Evolutionary conservation across 2,797 vertebrate species (phyloP).

Genomic region (Helarctos malayanus): DNA sequence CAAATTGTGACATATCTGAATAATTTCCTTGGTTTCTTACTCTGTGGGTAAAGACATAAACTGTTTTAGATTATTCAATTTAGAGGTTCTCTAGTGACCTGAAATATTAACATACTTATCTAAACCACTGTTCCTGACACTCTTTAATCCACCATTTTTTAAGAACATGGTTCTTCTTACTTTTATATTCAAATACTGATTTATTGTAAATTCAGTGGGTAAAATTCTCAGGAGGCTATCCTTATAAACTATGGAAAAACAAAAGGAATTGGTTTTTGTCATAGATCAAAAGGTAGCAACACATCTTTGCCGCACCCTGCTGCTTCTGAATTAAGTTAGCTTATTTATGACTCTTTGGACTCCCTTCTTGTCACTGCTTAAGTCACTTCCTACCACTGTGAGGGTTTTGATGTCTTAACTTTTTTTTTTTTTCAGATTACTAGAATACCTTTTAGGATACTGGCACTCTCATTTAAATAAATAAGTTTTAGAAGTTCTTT

Average conservation of each 20-base stretch:
- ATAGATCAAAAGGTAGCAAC: constrained; percentile 55
- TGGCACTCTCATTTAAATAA: background rate
- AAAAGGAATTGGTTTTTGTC: constrained; percentile 56
- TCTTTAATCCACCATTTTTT: constrained; percentile 46
- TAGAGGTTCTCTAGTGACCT: constrained; percentile 37
- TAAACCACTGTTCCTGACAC: constrained; percentile 15
- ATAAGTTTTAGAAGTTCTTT: constrained; percentile 26
- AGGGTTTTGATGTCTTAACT: constrained; percentile 52
- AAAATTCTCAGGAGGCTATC: constrained; percentile 14
- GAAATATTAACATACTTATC: constrained; percentile 34
- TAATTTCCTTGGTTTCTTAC: constrained; percentile 47
- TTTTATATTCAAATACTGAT: constrained; percentile 66
- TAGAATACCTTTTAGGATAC: background rate
- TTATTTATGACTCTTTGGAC: constrained; percentile 58
- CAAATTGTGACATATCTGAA: constrained; percentile 32
- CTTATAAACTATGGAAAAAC: background rate
- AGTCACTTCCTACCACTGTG: constrained; percentile 46
- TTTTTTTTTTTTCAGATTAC: background rate
- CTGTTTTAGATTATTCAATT: constrained; percentile 43
- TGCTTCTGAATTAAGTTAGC: constrained; percentile 64
- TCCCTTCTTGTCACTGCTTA: constrained; percentile 51
- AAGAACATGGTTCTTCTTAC: constrained; percentile 22
- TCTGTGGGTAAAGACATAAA: background rate
- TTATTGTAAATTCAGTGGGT: constrained; percentile 12
- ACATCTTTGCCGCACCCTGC: constrained; percentile 1